Conservation (phyloP, 2,113 vertebrate genomes). For the Thymallus thymallus region DNA sequence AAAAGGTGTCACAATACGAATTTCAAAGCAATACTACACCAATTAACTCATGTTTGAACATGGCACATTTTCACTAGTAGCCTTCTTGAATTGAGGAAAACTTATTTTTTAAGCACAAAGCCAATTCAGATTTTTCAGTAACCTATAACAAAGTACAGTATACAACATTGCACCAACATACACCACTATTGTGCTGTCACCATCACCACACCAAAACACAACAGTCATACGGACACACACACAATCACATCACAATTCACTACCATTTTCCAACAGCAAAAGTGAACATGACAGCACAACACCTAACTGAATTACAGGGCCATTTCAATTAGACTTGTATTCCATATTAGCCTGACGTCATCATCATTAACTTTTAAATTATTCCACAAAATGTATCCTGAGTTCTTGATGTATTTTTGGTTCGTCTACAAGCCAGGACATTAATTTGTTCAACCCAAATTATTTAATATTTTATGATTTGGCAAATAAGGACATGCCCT, state of each 20-base stretch:
- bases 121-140: neutral
- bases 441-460: neutral
- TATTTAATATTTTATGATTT: neutral
- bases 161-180: conserved; percentile 16
- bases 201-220: conserved; percentile 11
- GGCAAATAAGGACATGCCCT: neutral
- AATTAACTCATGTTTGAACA: neutral
- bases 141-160: neutral
- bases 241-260: conserved; percentile 2
- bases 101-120: too few relatives aligned
- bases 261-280: neutral
- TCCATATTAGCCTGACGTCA: conserved; percentile 3
- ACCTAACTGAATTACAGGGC: neutral
- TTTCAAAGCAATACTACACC: neutral
- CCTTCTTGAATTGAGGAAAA: neutral
- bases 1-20: neutral
- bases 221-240: conserved; percentile 9
- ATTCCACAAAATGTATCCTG: neutral
- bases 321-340: neutral
- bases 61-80: neutral
- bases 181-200: conserved; percentile 11
- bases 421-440: neutral
- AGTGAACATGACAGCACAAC: conserved; percentile 7
- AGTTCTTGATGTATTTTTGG: neutral
- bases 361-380: conserved; percentile 3